Evolutionary conservation across 2,113 vertebrate genomes (phyloP).

Genomic region (Tupaia chinensis): DNA sequence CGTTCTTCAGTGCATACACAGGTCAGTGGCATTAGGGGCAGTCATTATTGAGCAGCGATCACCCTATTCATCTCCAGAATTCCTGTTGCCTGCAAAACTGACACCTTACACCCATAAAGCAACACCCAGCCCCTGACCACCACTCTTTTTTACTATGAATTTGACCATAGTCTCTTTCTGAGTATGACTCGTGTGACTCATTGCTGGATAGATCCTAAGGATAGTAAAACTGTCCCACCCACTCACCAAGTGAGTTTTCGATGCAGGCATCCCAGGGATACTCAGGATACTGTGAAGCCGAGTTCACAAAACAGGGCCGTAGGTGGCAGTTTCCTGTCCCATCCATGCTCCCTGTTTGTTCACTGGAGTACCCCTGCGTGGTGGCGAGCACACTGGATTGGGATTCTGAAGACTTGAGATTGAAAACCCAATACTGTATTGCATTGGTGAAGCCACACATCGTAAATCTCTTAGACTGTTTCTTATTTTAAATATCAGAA

Average conservation of each 20-base stretch:
- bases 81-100: neutral
- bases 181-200: neutral
- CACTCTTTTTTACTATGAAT: neutral
- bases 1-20: neutral
- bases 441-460: neutral
- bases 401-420: neutral
- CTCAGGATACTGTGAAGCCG: neutral
- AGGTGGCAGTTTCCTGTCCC: neutral
- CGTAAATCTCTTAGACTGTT: neutral
- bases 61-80: neutral
- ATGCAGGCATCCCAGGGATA: neutral
- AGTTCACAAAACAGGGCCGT: neutral
- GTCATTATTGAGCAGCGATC: too few relatives aligned
- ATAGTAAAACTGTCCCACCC: neutral
- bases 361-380: neutral
- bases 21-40: neutral
- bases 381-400: neutral
- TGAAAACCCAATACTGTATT: neutral
- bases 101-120: neutral
- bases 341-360: neutral
- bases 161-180: neutral
- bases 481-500: slow-evolving; percentile 6
- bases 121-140: too few relatives aligned
- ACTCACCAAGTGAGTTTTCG: neutral
- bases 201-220: neutral